These are phyloP conservation scores for Clusia tigrina DNA, from an alignment of 2,888 invertebrate species.

Conservation along the genomic window DNA sequence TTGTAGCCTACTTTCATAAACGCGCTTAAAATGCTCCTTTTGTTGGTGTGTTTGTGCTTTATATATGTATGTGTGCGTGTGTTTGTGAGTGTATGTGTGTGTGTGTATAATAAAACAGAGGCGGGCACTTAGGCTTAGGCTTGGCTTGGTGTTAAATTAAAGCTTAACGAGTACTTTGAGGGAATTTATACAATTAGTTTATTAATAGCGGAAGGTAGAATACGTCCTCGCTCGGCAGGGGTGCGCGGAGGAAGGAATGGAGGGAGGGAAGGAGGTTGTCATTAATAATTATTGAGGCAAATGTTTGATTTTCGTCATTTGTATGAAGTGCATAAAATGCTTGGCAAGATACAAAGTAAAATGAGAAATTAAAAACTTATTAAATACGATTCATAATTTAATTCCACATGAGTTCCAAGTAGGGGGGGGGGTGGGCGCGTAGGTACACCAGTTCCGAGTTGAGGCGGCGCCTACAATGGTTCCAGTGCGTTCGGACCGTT, in stretches of 20 bases:
- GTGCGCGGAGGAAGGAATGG: too few relatives aligned
- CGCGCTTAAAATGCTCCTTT: neutral
- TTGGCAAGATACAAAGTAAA: slow-evolving; percentile 14
- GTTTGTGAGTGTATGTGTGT: neutral
- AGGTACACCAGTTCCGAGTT: neutral
- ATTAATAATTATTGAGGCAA: too few relatives aligned
- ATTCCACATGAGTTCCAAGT: neutral
- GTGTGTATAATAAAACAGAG: neutral
- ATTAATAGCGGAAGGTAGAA: too few relatives aligned
- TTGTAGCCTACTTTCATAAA: neutral
- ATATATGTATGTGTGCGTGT: too few relatives aligned
- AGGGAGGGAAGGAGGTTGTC: too few relatives aligned
- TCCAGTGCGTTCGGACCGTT: slow-evolving; percentile 63
- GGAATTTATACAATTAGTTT: slow-evolving; percentile 7
- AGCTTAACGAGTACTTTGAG: neutral
- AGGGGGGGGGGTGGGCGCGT: neutral
- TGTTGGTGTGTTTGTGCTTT: neutral
- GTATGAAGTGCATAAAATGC: slow-evolving; percentile 17
- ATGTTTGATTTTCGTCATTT: neutral
- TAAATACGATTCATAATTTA: neutral
- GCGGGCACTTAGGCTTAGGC: neutral
- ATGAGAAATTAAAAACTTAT: neutral
- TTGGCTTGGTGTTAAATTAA: slow-evolving; percentile 1
- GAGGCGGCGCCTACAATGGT: slow-evolving; percentile 48
- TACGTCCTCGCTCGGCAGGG: too few relatives aligned